These are phyloP conservation scores for Trachelus troglodyta DNA, from an alignment of 2,888 invertebrate species.

Conservation along the genomic window DNA sequence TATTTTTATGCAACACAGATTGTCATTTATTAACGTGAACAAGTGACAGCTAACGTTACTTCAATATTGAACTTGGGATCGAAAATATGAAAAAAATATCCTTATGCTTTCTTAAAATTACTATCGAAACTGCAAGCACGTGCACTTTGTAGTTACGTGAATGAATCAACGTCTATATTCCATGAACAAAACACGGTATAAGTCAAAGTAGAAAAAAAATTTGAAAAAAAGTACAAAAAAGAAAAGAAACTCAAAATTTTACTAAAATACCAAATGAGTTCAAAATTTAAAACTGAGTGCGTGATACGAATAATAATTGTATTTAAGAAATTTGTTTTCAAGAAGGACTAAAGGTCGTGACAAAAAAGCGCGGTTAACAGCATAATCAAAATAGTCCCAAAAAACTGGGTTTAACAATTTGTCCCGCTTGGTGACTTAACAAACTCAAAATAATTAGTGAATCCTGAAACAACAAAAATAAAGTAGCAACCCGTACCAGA, in stretches of 20 bases:
- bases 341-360: no score
- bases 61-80: not conserved
- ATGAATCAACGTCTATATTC: no score
- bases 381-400: not conserved
- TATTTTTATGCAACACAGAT: conserved; percentile 17
- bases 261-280: no score
- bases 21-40: conserved; percentile 22
- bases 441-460: not conserved
- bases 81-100: not conserved
- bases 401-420: not conserved
- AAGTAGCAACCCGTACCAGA: not conserved
- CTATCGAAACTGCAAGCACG: not conserved
- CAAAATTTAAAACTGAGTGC: no score
- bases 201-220: no score
- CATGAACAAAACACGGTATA: no score
- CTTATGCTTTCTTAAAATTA: not conserved
- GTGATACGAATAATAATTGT: no score
- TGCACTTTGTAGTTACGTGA: not conserved
- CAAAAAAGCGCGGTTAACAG: not conserved
- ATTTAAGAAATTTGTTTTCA: no score
- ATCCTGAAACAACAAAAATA: not conserved
- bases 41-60: conserved; percentile 19
- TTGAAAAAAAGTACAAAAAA: no score
- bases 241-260: no score
- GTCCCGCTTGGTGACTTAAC: not conserved